A percentile compares a stretch with the other conserved stretches of the same genome.
These are phyloP conservation scores for Acronicta psi DNA, from an alignment of 2,888 invertebrate species.

Conservation along the genomic window DNA sequence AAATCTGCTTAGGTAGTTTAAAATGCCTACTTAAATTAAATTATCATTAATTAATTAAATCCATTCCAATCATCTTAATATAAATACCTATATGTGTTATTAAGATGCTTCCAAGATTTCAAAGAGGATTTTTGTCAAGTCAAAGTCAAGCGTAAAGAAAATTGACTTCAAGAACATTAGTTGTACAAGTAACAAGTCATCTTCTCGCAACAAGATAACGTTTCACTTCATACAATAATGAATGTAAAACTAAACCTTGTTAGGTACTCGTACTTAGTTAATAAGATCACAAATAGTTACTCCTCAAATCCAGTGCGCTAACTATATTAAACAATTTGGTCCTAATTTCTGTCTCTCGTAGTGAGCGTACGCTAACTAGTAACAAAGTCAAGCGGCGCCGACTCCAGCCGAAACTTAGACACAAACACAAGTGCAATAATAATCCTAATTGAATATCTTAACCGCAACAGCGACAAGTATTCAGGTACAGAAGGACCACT, in stretches of 20 bases:
- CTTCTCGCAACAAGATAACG: too few species aligned
- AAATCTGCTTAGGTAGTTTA: too few species aligned
- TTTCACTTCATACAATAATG: too few species aligned
- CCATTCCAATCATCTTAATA: too few species aligned
- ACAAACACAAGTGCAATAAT: conserved; percentile 8
- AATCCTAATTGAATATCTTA: conserved; percentile 12
- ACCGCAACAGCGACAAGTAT: neutral
- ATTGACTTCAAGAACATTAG: neutral
- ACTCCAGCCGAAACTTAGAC: neutral
- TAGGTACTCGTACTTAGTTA: too few species aligned
- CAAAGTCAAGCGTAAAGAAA: neutral
- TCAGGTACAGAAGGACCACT: neutral
- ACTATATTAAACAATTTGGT: neutral
- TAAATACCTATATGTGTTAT: too few species aligned
- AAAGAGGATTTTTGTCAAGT: neutral
- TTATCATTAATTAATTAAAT: too few species aligned
- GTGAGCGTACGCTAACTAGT: neutral
- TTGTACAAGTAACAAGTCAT: too few species aligned
- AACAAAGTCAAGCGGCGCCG: neutral
- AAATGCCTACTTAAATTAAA: too few species aligned
- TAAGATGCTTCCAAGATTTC: too few species aligned
- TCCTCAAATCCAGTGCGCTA: neutral
- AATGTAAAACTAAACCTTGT: too few species aligned
- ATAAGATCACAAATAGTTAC: neutral
- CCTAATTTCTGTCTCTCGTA: conserved; percentile 1